Evolutionary conservation across 2,113 vertebrate genomes (phyloP), one percentile per base, ranked within the genome.

Genomic region (Oceanodroma tethys): DNA sequence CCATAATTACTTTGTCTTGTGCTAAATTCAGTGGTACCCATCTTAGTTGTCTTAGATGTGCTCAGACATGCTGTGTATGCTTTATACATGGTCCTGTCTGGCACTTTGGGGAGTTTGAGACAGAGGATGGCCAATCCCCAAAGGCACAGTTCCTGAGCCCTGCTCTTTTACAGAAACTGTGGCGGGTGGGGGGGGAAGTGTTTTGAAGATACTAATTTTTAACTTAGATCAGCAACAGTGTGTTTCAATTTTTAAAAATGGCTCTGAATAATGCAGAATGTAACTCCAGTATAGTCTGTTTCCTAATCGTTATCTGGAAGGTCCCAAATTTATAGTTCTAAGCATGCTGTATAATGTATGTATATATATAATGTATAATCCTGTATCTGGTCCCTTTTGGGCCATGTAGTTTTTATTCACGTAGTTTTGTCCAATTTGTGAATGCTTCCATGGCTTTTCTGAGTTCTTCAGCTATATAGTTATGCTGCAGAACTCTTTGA

Each of bases 111-210:
- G 32, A 68, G 7, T 9, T 14, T 71, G 36, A 38, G 47, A 38
- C 4, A 30, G 13, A 48, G n/a, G 19, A 58, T 22, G 17, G 5
- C 6, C 9, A 47, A 8, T 48, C 2, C 6, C 3, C 4, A 12
- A 36, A 59, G 40, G 7, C 6, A 34, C 7, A 45, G 4, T 9
- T 73, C 3, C 12, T 75, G 26, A 83, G 11, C 6, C 16, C 3
- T 36, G 8, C 14, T 47, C 17, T 40, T 38, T 78, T 72, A 53
- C 1, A 36, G 30, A 53, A 58, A 32, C 5, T 20, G 15, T 10
- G 7, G 5, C 16, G 21, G 7, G 6, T 14, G 17, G 32, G 55
- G 7, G 8, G 7, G 10, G 6, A 70, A 42, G 15, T 20, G 13
- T 34, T 63, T 53, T 42, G 38, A 80, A 67, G 7, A 16, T 42